Evolutionary conservation across 2,888 invertebrate species (phyloP).

Genomic region (Netelia inedita): DNA sequence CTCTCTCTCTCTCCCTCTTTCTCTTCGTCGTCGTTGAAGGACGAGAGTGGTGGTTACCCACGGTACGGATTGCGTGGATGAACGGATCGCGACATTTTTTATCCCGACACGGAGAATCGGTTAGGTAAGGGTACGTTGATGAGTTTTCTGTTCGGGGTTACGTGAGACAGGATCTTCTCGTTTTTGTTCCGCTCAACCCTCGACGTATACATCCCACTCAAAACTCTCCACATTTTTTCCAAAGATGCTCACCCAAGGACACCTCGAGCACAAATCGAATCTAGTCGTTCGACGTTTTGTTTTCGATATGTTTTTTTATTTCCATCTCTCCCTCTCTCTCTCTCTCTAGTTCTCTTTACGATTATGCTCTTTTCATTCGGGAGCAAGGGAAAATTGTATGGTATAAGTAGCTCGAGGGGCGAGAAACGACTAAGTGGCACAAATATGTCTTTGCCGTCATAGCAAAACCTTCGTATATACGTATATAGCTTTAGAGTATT

Average conservation of each 20-base stretch:
- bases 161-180: neutral
- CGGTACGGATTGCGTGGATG: too few relatives aligned
- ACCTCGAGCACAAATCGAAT: neutral
- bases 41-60: too few relatives aligned
- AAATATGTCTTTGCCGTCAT: slow-evolving; percentile 58
- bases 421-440: slow-evolving; percentile 58
- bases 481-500: slow-evolving; percentile 22
- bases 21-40: neutral
- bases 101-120: slow-evolving; percentile 13
- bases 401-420: slow-evolving; percentile 54
- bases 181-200: slow-evolving; percentile 11
- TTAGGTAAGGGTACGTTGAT: slow-evolving; percentile 55
- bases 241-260: neutral
- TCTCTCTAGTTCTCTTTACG: neutral
- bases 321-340: neutral
- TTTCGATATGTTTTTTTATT: slow-evolving; percentile 13
- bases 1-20: slow-evolving; percentile 35
- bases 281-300: neutral
- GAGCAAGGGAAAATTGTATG: slow-evolving; percentile 42
- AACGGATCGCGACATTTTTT: too few relatives aligned
- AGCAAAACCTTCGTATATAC: slow-evolving; percentile 40
- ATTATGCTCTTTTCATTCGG: slow-evolving; percentile 33
- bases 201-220: slow-evolving; percentile 17
- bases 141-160: slow-evolving; percentile 63
- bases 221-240: slow-evolving; percentile 18